Conservation (phyloP, 2,113 vertebrate genomes). For the Amia ocellicauda region DNA sequence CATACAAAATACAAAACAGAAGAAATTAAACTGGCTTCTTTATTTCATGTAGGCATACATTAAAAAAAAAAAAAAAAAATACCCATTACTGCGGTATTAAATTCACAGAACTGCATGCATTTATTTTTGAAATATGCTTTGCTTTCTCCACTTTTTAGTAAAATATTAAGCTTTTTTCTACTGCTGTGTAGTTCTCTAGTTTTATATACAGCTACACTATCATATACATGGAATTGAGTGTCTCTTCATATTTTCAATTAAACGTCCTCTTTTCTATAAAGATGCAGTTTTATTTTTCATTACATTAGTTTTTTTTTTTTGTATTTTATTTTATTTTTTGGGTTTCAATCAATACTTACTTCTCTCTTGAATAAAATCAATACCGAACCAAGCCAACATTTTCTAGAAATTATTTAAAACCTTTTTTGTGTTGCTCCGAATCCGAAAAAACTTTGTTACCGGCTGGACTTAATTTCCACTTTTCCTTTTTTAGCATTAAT, state of each 20-base stretch:
- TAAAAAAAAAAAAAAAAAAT: too few species aligned
- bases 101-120: neutral
- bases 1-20: too few species aligned
- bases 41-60: too few species aligned
- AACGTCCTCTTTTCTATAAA: constrained; percentile 18
- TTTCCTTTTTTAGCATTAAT: constrained; percentile 28
- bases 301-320: constrained; percentile 39
- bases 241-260: neutral
- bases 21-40: too few species aligned
- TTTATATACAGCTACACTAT: too few species aligned
- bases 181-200: neutral
- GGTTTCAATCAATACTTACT: constrained; percentile 28
- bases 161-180: neutral
- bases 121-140: neutral
- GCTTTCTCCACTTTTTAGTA: neutral
- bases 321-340: constrained; percentile 25
- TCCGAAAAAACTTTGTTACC: constrained; percentile 9
- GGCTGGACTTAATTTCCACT: neutral
- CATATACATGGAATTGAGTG: neutral
- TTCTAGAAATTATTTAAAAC: constrained; percentile 36
- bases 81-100: too few species aligned
- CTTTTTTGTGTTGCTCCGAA: neutral
- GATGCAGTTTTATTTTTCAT: constrained; percentile 34
- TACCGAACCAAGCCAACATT: constrained; percentile 41
- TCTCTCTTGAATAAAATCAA: constrained; percentile 35